phyloP scores from a whole-genome alignment of 2,888 invertebrate genomes.

The Neoascia interrupta region DNA sequence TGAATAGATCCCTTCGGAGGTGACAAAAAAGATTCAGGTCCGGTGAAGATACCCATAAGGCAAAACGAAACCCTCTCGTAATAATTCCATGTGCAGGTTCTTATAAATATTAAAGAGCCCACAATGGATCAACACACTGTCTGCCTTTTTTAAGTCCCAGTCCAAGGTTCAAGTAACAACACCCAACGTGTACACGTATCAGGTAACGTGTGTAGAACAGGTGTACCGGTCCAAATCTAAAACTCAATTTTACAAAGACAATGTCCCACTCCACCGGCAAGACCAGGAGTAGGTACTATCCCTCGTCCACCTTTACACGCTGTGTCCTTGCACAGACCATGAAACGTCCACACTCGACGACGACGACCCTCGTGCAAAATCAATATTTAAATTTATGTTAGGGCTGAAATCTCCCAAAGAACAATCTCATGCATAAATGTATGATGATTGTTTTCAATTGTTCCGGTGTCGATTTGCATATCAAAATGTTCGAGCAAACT shows the following conservation, averaged over 20 bases:
- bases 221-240: conserved; percentile 55
- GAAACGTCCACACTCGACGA: not conserved
- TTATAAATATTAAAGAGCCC: no score
- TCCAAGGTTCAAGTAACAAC: no score
- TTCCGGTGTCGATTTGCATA: conserved; percentile 72
- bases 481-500: conserved; percentile 71
- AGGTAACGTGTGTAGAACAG: no score
- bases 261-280: conserved; percentile 36
- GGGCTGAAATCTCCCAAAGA: conserved; percentile 63
- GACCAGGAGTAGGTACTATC: not conserved
- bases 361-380: conserved; percentile 39
- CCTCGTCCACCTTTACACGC: conserved; percentile 11
- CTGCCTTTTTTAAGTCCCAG: no score
- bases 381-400: conserved; percentile 69
- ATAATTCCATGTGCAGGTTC: no score
- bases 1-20: no score
- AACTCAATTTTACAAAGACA: conserved; percentile 53
- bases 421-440: conserved; percentile 72
- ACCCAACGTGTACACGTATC: no score
- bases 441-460: conserved; percentile 73
- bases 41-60: no score
- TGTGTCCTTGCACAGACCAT: not conserved
- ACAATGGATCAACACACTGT: no score
- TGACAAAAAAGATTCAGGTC: no score
- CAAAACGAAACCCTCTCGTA: no score